Evolutionary conservation across 1,140 invertebrate species (phyloP), one percentile per base, ranked within the genome.

Genomic region (Drosophila oshimai): DNA sequence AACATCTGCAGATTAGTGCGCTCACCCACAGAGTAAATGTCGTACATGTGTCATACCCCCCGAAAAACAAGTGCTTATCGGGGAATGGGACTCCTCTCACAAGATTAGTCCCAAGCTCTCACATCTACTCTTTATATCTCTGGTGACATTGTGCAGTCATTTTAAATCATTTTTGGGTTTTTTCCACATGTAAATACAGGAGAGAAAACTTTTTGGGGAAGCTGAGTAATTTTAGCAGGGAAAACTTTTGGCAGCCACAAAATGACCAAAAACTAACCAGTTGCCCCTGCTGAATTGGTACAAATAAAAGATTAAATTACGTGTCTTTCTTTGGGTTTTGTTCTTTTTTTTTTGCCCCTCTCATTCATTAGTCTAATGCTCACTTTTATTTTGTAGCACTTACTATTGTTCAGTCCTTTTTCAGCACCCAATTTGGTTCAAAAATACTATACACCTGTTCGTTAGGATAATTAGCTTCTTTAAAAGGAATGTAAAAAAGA

Each of bases 1-100:
- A 60, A 65, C 41, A 62, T 74, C 42, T 53, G 34, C 29, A 67
- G 41, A 75, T 69, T 69, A 44, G 22, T 62, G 41, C 26, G 26
- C 18, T 28, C 22, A 36, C 47, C 24, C 13, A 9, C 57, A 24
- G 13, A 31, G 51, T 10, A 44, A 4, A 46, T 12, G 46, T 17
- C 17, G 28, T 33, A 61, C 54, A 58, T 60, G 58, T 62, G 54
- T 60, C 37, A 60, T 37, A 62, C 37, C 37, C 37, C 37, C 39
- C 60, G 39, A 42, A 58, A 60, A 62, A 62, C 28, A 60, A 60
- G 49, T 37, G 50, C 47, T 55, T 54, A 37, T 12, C 12, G 31
- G 47, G 13, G 31, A 13, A 26, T 2, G 47, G 7, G 15, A 20
- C 10, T 34, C 20, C 10, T 34, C 20, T 54, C 15, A 2, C 9